These are phyloP conservation scores for Camponotus floridanus DNA, from an alignment of 1,140 invertebrate genomes.

Conservation along the genomic window DNA sequence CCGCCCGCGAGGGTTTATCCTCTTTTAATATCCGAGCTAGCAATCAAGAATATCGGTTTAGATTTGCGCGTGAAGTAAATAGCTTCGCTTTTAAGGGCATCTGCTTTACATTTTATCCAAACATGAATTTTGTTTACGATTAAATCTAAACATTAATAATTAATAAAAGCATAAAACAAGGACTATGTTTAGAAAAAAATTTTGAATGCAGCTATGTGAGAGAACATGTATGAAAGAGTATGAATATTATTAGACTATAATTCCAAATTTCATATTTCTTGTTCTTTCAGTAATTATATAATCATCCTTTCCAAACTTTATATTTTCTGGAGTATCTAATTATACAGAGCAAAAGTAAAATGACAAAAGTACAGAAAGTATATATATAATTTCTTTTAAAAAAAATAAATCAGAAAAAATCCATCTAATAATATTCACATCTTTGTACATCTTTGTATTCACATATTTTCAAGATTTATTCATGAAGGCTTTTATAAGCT, in stretches of 20 bases:
- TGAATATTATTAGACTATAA: neutral
- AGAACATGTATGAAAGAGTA: neutral
- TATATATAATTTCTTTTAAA: neutral
- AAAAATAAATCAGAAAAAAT: neutral
- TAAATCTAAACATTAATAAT: neutral
- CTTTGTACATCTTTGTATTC: too few species aligned
- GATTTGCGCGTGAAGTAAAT: neutral
- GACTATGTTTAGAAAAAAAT: neutral
- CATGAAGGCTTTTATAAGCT: too few species aligned
- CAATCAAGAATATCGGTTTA: slow-evolving; percentile 13
- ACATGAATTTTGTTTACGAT: neutral
- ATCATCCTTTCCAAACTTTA: too few species aligned
- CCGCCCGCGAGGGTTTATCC: neutral
- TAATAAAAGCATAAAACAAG: neutral
- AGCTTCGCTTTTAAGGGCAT: neutral
- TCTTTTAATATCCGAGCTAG: slow-evolving; percentile 15
- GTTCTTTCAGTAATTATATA: neutral
- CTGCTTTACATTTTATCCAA: neutral
- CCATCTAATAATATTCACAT: neutral
- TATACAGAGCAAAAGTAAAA: too few species aligned
- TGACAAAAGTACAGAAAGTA: too few species aligned
- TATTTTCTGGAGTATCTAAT: too few species aligned
- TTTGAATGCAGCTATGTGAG: neutral
- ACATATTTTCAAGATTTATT: neutral
- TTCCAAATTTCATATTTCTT: neutral